phyloP scores from a whole-genome alignment of 2,888 invertebrate species.

The Cephus nigrinus region DNA sequence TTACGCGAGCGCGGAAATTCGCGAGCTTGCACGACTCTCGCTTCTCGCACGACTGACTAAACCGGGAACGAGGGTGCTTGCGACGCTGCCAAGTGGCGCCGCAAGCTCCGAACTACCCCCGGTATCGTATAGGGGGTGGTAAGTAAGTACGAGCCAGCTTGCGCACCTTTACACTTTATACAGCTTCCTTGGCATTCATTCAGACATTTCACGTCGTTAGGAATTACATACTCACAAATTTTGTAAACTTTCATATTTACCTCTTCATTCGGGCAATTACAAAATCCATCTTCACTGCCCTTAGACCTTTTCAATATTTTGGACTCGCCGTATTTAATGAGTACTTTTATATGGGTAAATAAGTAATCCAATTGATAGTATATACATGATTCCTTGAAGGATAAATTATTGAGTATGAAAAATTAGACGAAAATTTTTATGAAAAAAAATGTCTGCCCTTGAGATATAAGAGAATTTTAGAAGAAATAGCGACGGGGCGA shows the following conservation, averaged over 20 bases:
- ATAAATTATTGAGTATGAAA: not conserved
- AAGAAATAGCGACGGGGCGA: not conserved
- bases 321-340: not conserved
- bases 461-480: not conserved
- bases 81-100: constrained; percentile 36
- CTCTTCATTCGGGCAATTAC: not conserved
- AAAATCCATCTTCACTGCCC: not conserved
- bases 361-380: not conserved
- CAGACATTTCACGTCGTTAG: not conserved
- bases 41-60: constrained; percentile 45
- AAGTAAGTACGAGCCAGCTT: not conserved
- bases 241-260: not conserved
- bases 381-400: not conserved
- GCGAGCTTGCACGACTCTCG: constrained; percentile 40
- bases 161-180: not conserved
- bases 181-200: not conserved
- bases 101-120: constrained; percentile 30
- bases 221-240: not conserved
- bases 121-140: not conserved
- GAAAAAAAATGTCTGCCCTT: not conserved
- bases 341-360: not conserved
- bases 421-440: not conserved
- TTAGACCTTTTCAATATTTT: too few species aligned
- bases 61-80: constrained; percentile 39
- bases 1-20: constrained; percentile 16